Percentiles rank a stretch among this genome's conserved stretches.
Conservation (phyloP, 2,888 invertebrate species). For the Palloptera scutellata region DNA sequence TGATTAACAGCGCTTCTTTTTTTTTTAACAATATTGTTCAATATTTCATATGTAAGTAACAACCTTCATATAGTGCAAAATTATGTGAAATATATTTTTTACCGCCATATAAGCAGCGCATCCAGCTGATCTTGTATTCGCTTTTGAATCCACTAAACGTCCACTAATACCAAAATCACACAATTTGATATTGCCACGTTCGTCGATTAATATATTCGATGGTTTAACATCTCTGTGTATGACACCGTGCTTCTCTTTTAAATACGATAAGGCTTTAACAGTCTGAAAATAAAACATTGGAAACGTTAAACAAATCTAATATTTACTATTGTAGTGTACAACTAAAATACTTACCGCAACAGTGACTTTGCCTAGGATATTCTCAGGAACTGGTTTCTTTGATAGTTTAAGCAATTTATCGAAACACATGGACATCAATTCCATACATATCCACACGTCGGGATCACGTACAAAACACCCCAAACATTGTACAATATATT, state of each 20-base stretch:
- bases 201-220: conserved; percentile 96
- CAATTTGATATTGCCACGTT: conserved; percentile 93
- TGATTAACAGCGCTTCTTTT: too few species aligned
- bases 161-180: conserved; percentile 99
- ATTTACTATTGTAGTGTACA: too few species aligned
- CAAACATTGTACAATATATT: conserved; percentile 94
- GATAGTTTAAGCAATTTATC: conserved; percentile 92
- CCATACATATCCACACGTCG: conserved; percentile 99
- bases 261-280: conserved; percentile 94
- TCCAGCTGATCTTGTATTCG: conserved; percentile 94
- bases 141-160: conserved; percentile 96
- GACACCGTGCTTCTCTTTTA: conserved; percentile 96
- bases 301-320: too few species aligned
- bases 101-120: conserved; percentile 99
- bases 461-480: conserved; percentile 98
- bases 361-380: conserved; percentile 95
- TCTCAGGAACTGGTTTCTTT: conserved; percentile 91
- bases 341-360: conserved; percentile 78
- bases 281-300: conserved; percentile 69
- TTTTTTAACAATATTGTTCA: too few species aligned
- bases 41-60: conserved; percentile 6
- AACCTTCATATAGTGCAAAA: not conserved
- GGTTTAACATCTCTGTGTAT: conserved; percentile 99
- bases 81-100: conserved; percentile 62
- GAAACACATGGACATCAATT: conserved; percentile 98